Evolutionary conservation across 2,113 vertebrate species (phyloP).

Genomic region (Channa maculata): DNA sequence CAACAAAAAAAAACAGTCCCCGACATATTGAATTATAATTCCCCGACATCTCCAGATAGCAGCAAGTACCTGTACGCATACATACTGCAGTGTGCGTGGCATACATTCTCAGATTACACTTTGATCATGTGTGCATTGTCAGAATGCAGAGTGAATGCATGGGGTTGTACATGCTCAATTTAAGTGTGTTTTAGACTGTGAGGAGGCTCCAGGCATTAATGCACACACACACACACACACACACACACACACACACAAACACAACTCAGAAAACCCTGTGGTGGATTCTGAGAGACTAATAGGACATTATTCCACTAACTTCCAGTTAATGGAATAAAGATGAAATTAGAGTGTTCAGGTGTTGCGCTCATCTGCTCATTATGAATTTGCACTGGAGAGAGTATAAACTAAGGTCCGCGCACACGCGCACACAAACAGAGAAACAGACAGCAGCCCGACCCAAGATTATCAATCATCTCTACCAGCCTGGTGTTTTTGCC

Average conservation of each 20-base stretch:
- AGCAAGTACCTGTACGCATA: not conserved
- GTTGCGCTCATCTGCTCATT: constrained; percentile 73
- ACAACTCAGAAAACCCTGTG: constrained; percentile 32
- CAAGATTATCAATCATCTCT: constrained; percentile 74
- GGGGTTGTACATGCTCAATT: not conserved
- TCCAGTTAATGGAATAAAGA: constrained; percentile 69
- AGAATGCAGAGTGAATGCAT: not conserved
- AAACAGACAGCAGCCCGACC: constrained; percentile 52
- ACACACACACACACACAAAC: not conserved
- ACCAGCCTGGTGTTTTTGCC: constrained; percentile 69
- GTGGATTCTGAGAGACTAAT: constrained; percentile 58
- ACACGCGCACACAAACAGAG: constrained; percentile 47
- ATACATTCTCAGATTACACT: not conserved
- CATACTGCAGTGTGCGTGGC: not conserved
- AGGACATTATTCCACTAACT: constrained; percentile 62
- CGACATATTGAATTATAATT: too few relatives aligned
- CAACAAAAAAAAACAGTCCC: constrained; percentile 3
- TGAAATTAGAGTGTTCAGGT: constrained; percentile 75
- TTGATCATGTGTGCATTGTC: not conserved
- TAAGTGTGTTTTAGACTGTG: not conserved
- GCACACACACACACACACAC: constrained; percentile 1
- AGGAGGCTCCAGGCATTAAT: not conserved
- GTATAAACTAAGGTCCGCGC: constrained; percentile 32
- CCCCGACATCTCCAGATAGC: not conserved
- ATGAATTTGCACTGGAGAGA: constrained; percentile 57